Conservation (phyloP, 2,797 vertebrate species). For the Neomorphus geoffroyi region DNA sequence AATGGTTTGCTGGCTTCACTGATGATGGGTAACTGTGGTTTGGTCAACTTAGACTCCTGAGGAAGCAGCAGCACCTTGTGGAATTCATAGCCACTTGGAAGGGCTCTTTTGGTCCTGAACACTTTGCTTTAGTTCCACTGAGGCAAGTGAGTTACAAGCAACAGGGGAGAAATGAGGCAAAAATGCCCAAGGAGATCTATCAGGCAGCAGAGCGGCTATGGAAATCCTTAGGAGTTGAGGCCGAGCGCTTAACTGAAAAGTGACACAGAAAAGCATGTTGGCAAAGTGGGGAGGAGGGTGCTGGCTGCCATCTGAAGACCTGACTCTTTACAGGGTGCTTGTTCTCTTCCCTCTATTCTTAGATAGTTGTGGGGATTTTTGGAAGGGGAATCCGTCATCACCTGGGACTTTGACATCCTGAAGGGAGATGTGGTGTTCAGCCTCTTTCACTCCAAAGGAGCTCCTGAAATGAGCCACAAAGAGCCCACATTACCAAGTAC, state of each 20-base stretch:
- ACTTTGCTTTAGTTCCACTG: background rate
- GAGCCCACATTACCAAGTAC: conserved; percentile 26
- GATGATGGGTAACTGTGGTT: background rate
- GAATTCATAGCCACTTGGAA: background rate
- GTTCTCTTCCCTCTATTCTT: background rate
- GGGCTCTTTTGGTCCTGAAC: background rate
- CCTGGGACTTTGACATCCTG: conserved; percentile 85
- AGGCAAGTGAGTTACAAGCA: background rate
- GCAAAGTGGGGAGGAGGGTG: background rate
- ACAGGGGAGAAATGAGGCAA: background rate
- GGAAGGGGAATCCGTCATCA: conserved; percentile 80
- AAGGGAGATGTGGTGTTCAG: conserved; percentile 82
- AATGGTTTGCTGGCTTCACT: background rate
- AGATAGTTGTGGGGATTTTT: conserved; percentile 79
- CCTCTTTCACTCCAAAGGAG: conserved; percentile 80
- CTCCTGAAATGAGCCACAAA: conserved; percentile 38
- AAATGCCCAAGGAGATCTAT: background rate
- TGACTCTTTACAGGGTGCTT: background rate
- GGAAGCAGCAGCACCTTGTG: background rate
- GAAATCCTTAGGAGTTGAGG: background rate
- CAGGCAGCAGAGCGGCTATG: background rate
- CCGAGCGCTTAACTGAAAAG: background rate
- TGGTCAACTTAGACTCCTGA: background rate
- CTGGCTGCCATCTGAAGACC: background rate
- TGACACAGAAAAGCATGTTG: background rate